Percentiles rank a stretch among this genome's conserved stretches.
Conservation (phyloP, 2,888 invertebrate species). For the Limnephilus rhombicus region DNA sequence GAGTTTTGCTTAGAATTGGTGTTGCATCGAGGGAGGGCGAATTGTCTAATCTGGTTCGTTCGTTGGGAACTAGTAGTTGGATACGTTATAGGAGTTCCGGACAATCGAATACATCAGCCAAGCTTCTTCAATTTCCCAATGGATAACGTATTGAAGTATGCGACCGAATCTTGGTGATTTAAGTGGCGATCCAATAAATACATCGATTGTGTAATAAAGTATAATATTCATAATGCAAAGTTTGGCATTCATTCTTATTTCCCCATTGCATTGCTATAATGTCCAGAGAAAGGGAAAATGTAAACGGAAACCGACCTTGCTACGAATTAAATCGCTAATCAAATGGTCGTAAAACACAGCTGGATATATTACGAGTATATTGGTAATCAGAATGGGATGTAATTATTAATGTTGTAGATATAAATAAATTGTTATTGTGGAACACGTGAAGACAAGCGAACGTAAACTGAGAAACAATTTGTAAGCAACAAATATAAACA, state of each 20-base stretch:
- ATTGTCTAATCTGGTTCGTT: no score
- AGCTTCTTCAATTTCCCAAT: no score
- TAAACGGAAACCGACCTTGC: background rate
- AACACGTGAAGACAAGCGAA: background rate
- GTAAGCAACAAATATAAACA: background rate
- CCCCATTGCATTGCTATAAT: background rate
- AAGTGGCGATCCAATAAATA: background rate
- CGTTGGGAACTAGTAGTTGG: no score
- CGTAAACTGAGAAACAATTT: background rate
- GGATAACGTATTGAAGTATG: no score
- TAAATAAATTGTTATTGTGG: background rate
- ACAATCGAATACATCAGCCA: no score
- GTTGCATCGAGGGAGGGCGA: no score
- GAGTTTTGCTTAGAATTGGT: no score
- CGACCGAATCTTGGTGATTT: no score
- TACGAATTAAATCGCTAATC: background rate
- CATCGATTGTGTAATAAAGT: background rate
- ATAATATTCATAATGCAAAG: background rate
- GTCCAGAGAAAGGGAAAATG: background rate
- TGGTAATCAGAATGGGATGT: background rate
- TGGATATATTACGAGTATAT: slow-evolving; percentile 8
- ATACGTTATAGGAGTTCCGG: no score
- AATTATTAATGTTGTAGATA: background rate
- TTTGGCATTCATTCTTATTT: background rate
- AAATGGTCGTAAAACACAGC: slow-evolving; percentile 2